A percentile compares a stretch with the other conserved stretches of the same genome.
Conservation (phyloP, 1,140 invertebrate genomes). For the Drosophila simulans region DNA sequence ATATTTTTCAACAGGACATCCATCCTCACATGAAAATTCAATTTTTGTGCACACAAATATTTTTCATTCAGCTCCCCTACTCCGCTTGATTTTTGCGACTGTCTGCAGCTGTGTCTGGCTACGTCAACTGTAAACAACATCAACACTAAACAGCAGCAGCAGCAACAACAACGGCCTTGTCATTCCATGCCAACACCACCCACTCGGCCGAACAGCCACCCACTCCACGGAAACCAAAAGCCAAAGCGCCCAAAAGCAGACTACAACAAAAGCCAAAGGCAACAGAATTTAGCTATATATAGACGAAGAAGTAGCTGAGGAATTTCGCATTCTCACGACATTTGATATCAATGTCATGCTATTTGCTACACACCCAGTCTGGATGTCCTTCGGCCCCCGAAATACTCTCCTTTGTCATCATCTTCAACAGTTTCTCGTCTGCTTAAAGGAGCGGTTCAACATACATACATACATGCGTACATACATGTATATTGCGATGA, state of each 20-base stretch:
- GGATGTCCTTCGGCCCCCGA: not conserved
- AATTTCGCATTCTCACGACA: conserved; percentile 70
- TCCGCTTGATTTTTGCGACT: conserved; percentile 27
- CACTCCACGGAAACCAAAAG: conserved; percentile 15
- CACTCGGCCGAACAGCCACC: not conserved
- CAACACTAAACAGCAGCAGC: conserved; percentile 44
- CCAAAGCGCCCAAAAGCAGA: conserved; percentile 61
- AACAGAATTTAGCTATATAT: conserved; percentile 32
- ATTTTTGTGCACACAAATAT: conserved; percentile 16
- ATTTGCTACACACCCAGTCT: conserved; percentile 57
- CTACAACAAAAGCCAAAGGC: conserved; percentile 57
- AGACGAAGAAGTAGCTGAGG: conserved; percentile 28
- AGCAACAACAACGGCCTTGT: conserved; percentile 40
- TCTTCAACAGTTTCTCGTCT: conserved; percentile 31
- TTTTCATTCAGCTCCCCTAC: conserved; percentile 12
- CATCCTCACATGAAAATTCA: conserved; percentile 27
- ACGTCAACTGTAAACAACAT: conserved; percentile 81
- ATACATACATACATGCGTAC: not conserved
- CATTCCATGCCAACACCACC: conserved; percentile 43
- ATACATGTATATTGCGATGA: conserved; percentile 15
- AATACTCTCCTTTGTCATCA: conserved; percentile 14
- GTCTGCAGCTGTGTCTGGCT: conserved; percentile 80
- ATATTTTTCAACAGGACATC: not conserved
- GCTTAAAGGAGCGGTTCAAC: conserved; percentile 35
- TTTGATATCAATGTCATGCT: conserved; percentile 81